Conservation (phyloP, 2,888 invertebrate genomes). For the Tigriopus californicus region DNA sequence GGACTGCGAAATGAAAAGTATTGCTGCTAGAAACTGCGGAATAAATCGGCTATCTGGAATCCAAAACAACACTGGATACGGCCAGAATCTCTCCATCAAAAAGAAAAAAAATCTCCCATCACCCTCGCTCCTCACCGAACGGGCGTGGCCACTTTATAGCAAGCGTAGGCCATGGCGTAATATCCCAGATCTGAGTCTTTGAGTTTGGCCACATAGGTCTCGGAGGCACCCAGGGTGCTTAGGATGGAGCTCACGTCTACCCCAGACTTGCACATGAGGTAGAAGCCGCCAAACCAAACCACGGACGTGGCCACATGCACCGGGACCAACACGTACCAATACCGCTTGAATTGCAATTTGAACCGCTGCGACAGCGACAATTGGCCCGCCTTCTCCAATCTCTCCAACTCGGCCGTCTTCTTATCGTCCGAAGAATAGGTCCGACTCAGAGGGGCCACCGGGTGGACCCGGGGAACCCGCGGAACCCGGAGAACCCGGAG, state of each 20-base stretch:
- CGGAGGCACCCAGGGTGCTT: slow-evolving; percentile 45
- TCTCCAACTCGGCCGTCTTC: too few relatives aligned
- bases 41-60: too few relatives aligned
- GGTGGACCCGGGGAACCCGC: too few relatives aligned
- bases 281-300: slow-evolving; percentile 73
- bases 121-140: slow-evolving; percentile 44
- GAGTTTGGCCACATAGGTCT: slow-evolving; percentile 36
- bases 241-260: slow-evolving; percentile 65
- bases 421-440: too few relatives aligned
- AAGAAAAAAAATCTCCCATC: too few relatives aligned
- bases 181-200: slow-evolving; percentile 64
- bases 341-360: slow-evolving; percentile 78
- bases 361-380: slow-evolving; percentile 41
- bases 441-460: too few relatives aligned
- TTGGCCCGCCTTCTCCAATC: not conserved
- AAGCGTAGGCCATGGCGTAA: slow-evolving; percentile 67
- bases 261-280: slow-evolving; percentile 58
- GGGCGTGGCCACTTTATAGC: slow-evolving; percentile 85
- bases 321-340: slow-evolving; percentile 88
- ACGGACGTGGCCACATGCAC: slow-evolving; percentile 76
- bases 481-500: too few relatives aligned
- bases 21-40: too few relatives aligned
- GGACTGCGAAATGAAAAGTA: too few relatives aligned
- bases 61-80: too few relatives aligned
- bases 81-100: too few relatives aligned